Base-by-base conservation (phyloP, 2,113 vertebrate genomes). In the Nyctibius bracteatus region DNA sequence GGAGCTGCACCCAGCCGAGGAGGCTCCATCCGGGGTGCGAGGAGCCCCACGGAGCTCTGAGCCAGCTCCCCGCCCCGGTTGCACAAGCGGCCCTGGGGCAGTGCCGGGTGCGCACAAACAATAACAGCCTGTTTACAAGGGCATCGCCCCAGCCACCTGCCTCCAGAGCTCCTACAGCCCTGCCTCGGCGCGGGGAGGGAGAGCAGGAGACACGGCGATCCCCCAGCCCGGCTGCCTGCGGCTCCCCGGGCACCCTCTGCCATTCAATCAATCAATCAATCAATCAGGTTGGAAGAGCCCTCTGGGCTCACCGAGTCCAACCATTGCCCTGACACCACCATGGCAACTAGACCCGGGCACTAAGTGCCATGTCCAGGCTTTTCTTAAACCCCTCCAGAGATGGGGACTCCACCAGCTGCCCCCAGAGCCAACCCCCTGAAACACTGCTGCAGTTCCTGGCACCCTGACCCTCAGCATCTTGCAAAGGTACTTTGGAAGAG, bases 371-470 rank as follows among this genome's bases (percentile, higher is more conserved):
- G n/a, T n/a, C n/a, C n/a, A n/a, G n/a, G n/a, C n/a, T n/a, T n/a
- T n/a, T n/a, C n/a, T n/a, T n/a, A n/a, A n/a, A n/a, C n/a, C n/a
- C n/a, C n/a, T n/a, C n/a, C n/a, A n/a, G n/a, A n/a, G n/a, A n/a
- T n/a, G n/a, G n/a, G n/a, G n/a, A n/a, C n/a, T n/a, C n/a, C 63
- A 49, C 57, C 21, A 6, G 55, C n/a, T 46, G 73, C 25, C 47
- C 62, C 71, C 15, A 8, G 37, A 35, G 27, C 8, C 25, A n/a
- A n/a, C n/a, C n/a, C 23, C 78, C 5, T 2, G 2, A 41, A 67
- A 33, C 0, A 0, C 22, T 14, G 22, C 18, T 1, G 0, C 0
- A 2, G 30, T 18, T 1, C 39, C n/a, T 3, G 0, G 24, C 35
- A 51, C 51, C 25, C 67, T 25, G 65, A 70, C 23, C 89, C 51